Evolutionary conservation across 2,113 vertebrate species (phyloP).

Genomic region (Pollimyrus isidori): DNA sequence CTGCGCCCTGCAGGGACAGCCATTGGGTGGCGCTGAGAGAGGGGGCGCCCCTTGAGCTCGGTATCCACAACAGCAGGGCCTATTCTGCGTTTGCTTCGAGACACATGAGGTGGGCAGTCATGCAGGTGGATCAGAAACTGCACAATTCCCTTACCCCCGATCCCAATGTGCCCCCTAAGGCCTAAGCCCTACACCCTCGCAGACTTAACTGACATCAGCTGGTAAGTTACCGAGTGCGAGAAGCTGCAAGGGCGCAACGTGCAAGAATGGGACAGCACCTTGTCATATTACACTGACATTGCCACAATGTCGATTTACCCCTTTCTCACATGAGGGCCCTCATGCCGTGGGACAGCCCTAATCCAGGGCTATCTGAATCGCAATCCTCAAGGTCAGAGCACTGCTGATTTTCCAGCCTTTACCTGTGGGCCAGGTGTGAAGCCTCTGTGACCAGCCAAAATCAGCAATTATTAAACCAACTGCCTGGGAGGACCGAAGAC

Average conservation of each 20-base stretch:
- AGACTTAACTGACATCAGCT: not conserved
- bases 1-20: not conserved
- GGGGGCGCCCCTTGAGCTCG: not conserved
- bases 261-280: not conserved
- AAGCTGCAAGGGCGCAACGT: not conserved
- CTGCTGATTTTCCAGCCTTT: not conserved
- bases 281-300: not conserved
- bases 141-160: not conserved
- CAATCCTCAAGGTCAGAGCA: not conserved
- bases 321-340: not conserved
- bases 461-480: no score
- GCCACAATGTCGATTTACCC: not conserved
- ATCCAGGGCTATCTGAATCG: not conserved
- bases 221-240: not conserved
- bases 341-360: not conserved
- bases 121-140: not conserved
- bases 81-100: not conserved
- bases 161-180: not conserved
- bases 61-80: not conserved
- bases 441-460: no score
- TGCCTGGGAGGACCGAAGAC: no score
- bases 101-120: not conserved
- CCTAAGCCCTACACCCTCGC: not conserved
- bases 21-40: not conserved
- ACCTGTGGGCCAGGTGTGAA: no score